phyloP scores from a whole-genome alignment of 1,140 invertebrate species.

The Ridgeia piscesae region DNA sequence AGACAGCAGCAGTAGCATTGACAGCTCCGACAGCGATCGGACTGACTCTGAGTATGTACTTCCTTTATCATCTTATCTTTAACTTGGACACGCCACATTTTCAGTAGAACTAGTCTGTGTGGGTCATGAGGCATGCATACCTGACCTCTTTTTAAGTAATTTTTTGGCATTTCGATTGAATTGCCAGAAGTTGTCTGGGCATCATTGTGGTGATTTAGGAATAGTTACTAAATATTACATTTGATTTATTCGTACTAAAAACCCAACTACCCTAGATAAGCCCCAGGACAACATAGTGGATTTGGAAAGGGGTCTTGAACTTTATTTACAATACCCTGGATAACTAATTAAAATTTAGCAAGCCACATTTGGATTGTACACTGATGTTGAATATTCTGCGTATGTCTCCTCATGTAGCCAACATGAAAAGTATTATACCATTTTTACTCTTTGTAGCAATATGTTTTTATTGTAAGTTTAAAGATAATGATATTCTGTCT shows the following conservation, averaged over 20 bases:
- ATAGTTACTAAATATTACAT: too few relatives aligned
- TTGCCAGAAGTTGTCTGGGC: too few relatives aligned
- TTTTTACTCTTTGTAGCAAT: neutral
- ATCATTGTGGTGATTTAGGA: too few relatives aligned
- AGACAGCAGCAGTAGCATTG: neutral
- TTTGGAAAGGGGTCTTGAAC: too few relatives aligned
- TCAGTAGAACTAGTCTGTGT: neutral
- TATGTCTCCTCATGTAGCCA: neutral
- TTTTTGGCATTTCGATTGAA: neutral
- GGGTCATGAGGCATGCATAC: neutral
- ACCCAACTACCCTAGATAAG: too few relatives aligned
- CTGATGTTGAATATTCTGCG: neutral
- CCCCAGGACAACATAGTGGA: too few relatives aligned
- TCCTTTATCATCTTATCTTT: neutral
- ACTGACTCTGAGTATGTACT: neutral
- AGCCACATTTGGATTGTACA: neutral
- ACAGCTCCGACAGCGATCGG: neutral
- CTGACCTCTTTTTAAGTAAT: neutral
- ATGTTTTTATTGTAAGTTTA: neutral
- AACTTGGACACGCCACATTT: neutral
- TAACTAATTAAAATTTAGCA: neutral
- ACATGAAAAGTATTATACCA: neutral
- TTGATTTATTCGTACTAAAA: too few relatives aligned
- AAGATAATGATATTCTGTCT: neutral
- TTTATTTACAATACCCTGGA: too few relatives aligned